These are phyloP conservation scores for Nerophis ophidion DNA, from an alignment of 2,113 vertebrate species.

Conservation along the genomic window DNA sequence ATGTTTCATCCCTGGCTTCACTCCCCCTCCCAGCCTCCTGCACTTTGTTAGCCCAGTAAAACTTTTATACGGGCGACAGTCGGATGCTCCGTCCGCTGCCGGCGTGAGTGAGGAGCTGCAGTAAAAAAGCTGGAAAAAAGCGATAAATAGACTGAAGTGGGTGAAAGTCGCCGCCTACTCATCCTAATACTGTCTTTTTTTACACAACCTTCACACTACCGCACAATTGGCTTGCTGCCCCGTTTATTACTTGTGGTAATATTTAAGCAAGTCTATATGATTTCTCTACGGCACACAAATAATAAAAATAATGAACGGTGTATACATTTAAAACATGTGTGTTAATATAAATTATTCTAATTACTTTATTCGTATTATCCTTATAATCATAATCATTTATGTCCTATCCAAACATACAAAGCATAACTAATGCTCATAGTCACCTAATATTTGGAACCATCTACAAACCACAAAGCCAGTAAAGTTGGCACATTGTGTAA, in stretches of 20 bases:
- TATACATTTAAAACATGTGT: too few species aligned
- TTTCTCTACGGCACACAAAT: not conserved
- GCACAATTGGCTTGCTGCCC: too few species aligned
- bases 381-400: too few species aligned
- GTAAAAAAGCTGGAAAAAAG: conserved; percentile 66
- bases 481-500: too few species aligned
- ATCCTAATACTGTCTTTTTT: not conserved
- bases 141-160: conserved; percentile 56
- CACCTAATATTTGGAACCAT: too few species aligned
- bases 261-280: not conserved
- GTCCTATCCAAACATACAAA: too few species aligned
- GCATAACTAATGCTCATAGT: too few species aligned
- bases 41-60: conserved; percentile 70
- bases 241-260: not conserved
- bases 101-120: conserved; percentile 57
- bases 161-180: not conserved
- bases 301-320: too few species aligned
- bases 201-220: too few species aligned
- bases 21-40: conserved; percentile 24
- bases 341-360: too few species aligned
- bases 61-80: conserved; percentile 64
- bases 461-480: too few species aligned
- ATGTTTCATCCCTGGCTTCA: conserved; percentile 10
- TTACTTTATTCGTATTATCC: too few species aligned
- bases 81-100: conserved; percentile 52